These are phyloP conservation scores for Rhingia campestris DNA, from an alignment of 2,888 invertebrate species.

Conservation along the genomic window DNA sequence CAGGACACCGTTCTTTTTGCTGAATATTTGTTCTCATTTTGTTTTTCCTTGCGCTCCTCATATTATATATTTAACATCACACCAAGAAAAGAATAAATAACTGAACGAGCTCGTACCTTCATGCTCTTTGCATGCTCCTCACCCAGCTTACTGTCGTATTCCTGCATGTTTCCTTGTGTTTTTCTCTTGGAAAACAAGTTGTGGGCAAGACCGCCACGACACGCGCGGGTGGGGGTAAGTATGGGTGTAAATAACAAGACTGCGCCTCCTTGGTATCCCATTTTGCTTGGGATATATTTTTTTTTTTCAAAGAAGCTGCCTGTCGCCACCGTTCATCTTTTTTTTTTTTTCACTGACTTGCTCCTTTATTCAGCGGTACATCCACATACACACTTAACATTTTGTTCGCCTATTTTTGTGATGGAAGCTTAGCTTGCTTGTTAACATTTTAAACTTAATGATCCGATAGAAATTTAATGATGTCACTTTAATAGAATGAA, in stretches of 20 bases:
- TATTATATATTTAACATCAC: slow-evolving; percentile 61
- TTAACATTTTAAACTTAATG: slow-evolving; percentile 75
- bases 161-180: slow-evolving; percentile 41
- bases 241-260: slow-evolving; percentile 65
- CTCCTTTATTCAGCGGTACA: slow-evolving; percentile 28
- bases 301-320: slow-evolving; percentile 61
- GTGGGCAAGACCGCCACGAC: background rate
- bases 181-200: slow-evolving; percentile 51
- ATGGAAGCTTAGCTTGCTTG: slow-evolving; percentile 71
- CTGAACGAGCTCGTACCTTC: slow-evolving; percentile 43
- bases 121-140: slow-evolving; percentile 19
- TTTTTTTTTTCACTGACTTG: slow-evolving; percentile 24
- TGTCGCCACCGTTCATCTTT: slow-evolving; percentile 52
- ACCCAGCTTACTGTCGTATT: slow-evolving; percentile 8
- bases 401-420: slow-evolving; percentile 18
- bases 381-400: background rate
- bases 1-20: slow-evolving; percentile 27
- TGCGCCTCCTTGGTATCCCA: slow-evolving; percentile 56
- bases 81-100: slow-evolving; percentile 61
- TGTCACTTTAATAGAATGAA: slow-evolving; percentile 75
- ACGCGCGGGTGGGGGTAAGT: background rate
- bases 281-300: slow-evolving; percentile 1
- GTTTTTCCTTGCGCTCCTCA: slow-evolving; percentile 22
- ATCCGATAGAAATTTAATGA: slow-evolving; percentile 75
- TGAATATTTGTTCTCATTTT: slow-evolving; percentile 49